Conservation (phyloP, 2,797 vertebrate genomes). For the Melanotaenia boesemani region DNA sequence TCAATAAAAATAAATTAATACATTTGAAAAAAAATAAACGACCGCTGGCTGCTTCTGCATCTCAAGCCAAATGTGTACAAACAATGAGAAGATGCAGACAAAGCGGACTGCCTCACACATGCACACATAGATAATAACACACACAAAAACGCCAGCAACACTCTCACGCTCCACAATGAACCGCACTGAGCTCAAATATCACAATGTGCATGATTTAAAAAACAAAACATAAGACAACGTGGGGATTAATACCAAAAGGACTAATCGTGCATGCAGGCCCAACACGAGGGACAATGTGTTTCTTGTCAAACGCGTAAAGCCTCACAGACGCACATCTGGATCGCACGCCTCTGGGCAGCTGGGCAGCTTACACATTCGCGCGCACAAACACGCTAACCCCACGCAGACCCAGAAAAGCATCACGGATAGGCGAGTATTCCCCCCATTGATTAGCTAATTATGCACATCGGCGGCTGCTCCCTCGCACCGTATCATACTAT, state of each 20-base stretch:
- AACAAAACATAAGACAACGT: conserved; percentile 45
- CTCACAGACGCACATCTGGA: conserved; percentile 87
- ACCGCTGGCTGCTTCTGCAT: conserved; percentile 36
- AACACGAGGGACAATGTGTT: conserved; percentile 64
- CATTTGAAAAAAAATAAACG: neutral
- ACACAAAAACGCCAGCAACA: conserved; percentile 46
- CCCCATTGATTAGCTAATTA: conserved; percentile 66
- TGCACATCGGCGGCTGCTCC: conserved; percentile 50
- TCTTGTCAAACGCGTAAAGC: conserved; percentile 73
- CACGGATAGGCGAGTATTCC: conserved; percentile 40
- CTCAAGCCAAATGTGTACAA: conserved; percentile 78
- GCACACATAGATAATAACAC: conserved; percentile 39
- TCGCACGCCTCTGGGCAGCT: conserved; percentile 75
- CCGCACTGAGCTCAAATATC: conserved; percentile 64
- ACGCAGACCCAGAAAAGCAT: conserved; percentile 54
- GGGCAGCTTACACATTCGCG: conserved; percentile 48
- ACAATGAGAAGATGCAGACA: conserved; percentile 85
- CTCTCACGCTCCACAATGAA: conserved; percentile 66
- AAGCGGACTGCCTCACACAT: conserved; percentile 71
- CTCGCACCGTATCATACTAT: conserved; percentile 49
- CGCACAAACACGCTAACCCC: conserved; percentile 33
- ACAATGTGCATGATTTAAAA: conserved; percentile 38
- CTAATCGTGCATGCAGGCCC: conserved; percentile 40
- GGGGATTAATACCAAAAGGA: conserved; percentile 28
- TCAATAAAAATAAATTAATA: neutral